Conservation (phyloP, 1,140 invertebrate genomes). For the Hyles vespertilio region DNA sequence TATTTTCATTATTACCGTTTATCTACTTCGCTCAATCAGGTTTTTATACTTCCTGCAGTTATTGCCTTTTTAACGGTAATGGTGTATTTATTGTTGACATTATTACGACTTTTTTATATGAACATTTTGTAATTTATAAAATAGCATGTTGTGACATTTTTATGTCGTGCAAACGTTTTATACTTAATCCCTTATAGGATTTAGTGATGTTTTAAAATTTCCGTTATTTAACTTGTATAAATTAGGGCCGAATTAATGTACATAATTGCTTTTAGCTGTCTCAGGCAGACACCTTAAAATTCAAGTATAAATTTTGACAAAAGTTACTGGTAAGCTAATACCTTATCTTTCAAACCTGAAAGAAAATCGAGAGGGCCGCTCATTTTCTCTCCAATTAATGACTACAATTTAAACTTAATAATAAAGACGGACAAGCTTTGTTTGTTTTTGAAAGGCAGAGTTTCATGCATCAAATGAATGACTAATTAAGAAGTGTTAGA, state of each 20-base stretch:
- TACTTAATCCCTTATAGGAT: too few species aligned
- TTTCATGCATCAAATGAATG: conserved; percentile 54
- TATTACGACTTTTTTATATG: too few species aligned
- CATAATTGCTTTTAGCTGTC: too few species aligned
- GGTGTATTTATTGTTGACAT: too few species aligned
- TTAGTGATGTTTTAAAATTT: neutral
- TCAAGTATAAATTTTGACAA: conserved; percentile 7
- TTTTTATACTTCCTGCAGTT: too few species aligned
- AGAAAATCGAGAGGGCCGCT: conserved; percentile 49
- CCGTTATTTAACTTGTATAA: neutral
- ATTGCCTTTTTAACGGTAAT: too few species aligned
- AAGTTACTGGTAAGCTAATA: conserved; percentile 34
- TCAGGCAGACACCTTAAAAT: too few species aligned
- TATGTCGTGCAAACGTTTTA: too few species aligned
- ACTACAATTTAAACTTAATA: conserved; percentile 70
- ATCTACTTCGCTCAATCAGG: too few species aligned
- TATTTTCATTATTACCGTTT: conserved; percentile 3
- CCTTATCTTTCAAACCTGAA: conserved; percentile 35
- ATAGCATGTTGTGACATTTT: too few species aligned
- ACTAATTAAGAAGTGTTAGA: conserved; percentile 64
- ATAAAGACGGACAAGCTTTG: conserved; percentile 67
- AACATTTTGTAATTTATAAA: too few species aligned
- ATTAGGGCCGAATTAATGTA: neutral
- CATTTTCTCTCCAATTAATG: conserved; percentile 62
- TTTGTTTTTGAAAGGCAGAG: conserved; percentile 61